These are phyloP conservation scores for Podarcis siculus DNA, from an alignment of 2,797 vertebrate genomes.

Conservation along the genomic window DNA sequence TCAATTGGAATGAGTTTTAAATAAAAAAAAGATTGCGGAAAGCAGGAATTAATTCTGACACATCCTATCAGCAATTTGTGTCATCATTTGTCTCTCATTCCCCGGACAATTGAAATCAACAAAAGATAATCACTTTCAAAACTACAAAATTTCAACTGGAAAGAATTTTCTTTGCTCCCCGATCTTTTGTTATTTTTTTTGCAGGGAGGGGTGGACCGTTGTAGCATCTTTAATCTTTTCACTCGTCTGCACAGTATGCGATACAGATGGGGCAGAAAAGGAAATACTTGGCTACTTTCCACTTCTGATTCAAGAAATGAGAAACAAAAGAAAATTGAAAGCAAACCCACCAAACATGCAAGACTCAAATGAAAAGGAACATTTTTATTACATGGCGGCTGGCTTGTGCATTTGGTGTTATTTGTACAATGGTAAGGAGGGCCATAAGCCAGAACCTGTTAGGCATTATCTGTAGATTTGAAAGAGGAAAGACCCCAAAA, in stretches of 20 bases:
- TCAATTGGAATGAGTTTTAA: slow-evolving; percentile 58
- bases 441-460: slow-evolving; percentile 1
- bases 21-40: slow-evolving; percentile 55
- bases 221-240: slow-evolving; percentile 71
- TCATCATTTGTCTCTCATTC: slow-evolving; percentile 71
- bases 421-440: slow-evolving; percentile 18
- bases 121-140: slow-evolving; percentile 68
- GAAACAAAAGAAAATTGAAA: slow-evolving; percentile 67
- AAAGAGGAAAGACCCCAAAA: not conserved
- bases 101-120: slow-evolving; percentile 66
- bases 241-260: slow-evolving; percentile 64
- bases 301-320: slow-evolving; percentile 64
- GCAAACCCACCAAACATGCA: slow-evolving; percentile 48
- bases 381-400: not conserved
- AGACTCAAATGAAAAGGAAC: slow-evolving; percentile 53
- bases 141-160: slow-evolving; percentile 67
- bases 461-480: not conserved
- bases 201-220: slow-evolving; percentile 42
- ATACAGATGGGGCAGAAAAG: slow-evolving; percentile 67
- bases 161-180: slow-evolving; percentile 68
- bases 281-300: slow-evolving; percentile 68
- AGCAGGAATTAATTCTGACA: slow-evolving; percentile 76
- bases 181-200: not conserved
- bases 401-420: slow-evolving; percentile 17
- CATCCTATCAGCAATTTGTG: slow-evolving; percentile 73